phyloP scores from a whole-genome alignment of 2,888 invertebrate genomes.

The Nephrotoma flavescens region DNA sequence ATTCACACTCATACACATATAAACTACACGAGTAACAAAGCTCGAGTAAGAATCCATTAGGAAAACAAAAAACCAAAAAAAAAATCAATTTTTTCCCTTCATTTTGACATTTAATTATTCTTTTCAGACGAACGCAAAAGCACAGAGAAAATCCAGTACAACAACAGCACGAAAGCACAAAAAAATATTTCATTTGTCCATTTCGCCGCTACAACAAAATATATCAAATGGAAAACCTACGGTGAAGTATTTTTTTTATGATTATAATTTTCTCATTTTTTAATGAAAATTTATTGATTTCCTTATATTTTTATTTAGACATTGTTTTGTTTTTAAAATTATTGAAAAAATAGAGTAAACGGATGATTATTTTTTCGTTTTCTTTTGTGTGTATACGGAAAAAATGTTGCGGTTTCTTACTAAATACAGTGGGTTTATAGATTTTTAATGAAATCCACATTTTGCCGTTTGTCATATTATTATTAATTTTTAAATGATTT shows the following conservation, averaged over 20 bases:
- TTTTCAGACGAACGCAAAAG: not conserved
- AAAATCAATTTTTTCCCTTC: not conserved
- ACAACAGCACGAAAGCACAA: not conserved
- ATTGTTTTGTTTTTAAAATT: not conserved
- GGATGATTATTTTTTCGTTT: not conserved
- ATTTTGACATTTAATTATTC: not conserved
- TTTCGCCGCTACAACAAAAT: not conserved
- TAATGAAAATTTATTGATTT: not conserved
- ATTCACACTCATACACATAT: not conserved
- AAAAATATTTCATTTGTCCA: not conserved
- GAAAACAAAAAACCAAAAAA: not conserved
- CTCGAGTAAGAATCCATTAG: not conserved
- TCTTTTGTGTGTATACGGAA: not conserved
- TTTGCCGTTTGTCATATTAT: not conserved
- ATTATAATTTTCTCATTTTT: not conserved
- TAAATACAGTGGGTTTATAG: too few species aligned
- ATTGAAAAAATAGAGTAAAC: not conserved
- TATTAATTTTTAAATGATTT: not conserved
- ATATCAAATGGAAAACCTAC: not conserved
- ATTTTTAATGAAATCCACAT: not conserved
- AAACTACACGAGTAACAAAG: not conserved
- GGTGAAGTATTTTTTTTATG: not conserved
- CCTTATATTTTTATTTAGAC: not conserved
- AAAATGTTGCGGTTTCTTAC: not conserved
- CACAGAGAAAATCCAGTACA: not conserved